Percentiles rank a stretch among this genome's conserved stretches.
phyloP scores from a whole-genome alignment of 2,113 vertebrate species.

The Xiphophorus couchianus region DNA sequence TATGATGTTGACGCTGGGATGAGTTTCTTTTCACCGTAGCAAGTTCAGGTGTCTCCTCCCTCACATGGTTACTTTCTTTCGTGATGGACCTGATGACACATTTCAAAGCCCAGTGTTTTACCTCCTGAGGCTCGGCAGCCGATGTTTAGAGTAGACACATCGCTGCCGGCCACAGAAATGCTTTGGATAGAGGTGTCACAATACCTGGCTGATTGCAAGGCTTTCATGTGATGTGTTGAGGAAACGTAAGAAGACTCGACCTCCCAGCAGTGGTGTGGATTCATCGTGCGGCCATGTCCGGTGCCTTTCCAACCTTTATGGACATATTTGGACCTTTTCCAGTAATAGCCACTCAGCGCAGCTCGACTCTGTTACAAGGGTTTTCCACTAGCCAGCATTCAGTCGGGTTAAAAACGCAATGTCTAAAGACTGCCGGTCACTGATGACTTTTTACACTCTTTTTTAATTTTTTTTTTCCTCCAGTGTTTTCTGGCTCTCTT shows the following conservation, averaged over 20 bases:
- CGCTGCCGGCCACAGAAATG: neutral
- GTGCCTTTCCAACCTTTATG: conserved; percentile 14
- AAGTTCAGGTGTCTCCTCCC: neutral
- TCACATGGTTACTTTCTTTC: neutral
- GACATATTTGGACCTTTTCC: neutral
- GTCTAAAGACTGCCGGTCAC: too few species aligned
- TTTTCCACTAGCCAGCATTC: too few species aligned
- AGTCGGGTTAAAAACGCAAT: too few species aligned
- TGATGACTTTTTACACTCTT: too few species aligned
- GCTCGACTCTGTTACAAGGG: too few species aligned
- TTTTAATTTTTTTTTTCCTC: too few species aligned
- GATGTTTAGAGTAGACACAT: neutral
- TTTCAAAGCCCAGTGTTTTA: neutral
- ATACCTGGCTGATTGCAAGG: neutral
- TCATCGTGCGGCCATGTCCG: neutral
- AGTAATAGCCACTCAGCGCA: too few species aligned
- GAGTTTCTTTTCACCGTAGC: conserved; percentile 36
- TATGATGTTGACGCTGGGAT: conserved; percentile 26
- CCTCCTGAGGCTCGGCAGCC: neutral
- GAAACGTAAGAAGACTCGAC: conserved; percentile 26
- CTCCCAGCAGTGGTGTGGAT: conserved; percentile 12
- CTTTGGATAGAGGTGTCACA: neutral
- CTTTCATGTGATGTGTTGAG: neutral
- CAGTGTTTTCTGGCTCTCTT: too few species aligned
- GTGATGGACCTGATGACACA: neutral